phyloP scores from a whole-genome alignment of 53 echinoderm and acorn worm genomes.

The Astropecten irregularis region DNA sequence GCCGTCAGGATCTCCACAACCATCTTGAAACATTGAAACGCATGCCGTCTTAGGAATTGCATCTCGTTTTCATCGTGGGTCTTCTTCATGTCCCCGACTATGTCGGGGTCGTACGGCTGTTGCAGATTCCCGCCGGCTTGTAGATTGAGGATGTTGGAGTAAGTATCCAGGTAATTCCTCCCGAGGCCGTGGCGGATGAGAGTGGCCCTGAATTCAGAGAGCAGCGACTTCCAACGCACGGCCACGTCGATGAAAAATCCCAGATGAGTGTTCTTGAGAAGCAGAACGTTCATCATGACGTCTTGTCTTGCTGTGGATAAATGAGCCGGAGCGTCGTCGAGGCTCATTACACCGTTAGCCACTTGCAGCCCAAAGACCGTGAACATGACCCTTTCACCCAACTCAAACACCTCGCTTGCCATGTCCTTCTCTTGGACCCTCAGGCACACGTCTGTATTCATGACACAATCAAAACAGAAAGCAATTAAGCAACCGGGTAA shows the following conservation, averaged over 20 bases:
- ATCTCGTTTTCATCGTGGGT: neutral
- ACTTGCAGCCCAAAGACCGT: neutral
- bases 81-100: neutral
- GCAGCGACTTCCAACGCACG: neutral
- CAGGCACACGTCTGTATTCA: neutral
- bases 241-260: neutral
- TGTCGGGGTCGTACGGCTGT: neutral
- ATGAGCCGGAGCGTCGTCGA: neutral
- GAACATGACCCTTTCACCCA: neutral
- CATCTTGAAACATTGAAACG: neutral
- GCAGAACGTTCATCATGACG: neutral
- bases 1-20: neutral
- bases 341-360: neutral
- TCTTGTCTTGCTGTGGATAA: neutral
- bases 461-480: too few relatives aligned
- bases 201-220: neutral
- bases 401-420: neutral
- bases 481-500: too few relatives aligned
- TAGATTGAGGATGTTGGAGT: neutral
- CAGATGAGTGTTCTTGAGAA: neutral
- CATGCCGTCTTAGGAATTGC: neutral
- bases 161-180: neutral
- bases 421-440: neutral
- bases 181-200: constrained; percentile 2
- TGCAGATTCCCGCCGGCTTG: neutral